Evolutionary conservation across 2,113 vertebrate genomes (phyloP), one percentile per base, ranked within the genome.

Genomic region (Rynchops niger): DNA sequence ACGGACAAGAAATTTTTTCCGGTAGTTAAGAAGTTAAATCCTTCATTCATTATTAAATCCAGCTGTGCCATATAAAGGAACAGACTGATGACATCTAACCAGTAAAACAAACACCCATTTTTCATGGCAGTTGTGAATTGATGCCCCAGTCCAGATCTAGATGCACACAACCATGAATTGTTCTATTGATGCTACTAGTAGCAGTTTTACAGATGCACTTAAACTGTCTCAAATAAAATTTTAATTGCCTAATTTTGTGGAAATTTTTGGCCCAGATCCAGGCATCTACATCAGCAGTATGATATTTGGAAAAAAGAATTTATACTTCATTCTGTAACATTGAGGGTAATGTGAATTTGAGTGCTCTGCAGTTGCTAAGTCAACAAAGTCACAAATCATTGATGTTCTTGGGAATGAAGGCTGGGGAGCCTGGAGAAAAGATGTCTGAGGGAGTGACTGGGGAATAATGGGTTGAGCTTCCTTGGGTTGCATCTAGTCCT

Each of bases 191-290:
- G 59, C 2, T 1, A 74, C 53, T 59, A 49, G 56, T 67, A 82
- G 47, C 42, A 56, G 42, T 90, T 97, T 95, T 92, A 92, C 63
- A 50, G 77, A 86, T 76, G 36, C 59, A 71, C 8, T 93, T 95
- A 86, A 95, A 94, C 32, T 71, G 47, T 56, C 5, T 7, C 69
- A 71, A 86, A 74, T 86, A 83, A 93, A 93, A 95, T 56, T 86
- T 92, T 90, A 95, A 90, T 86, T 92, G 77, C 73, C 52, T 96
- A 71, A 72, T 95, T 95, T 93, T 82, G 69, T 92, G 80, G 77
- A 89, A 95, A 94, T 90, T 70, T 53, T 72, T 47, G 69, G 53
- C 63, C 43, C 40, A 69, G 14, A 84, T 82, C 62, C 72, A 91
- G 61, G 36, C 88, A 84, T 81, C 69, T 81, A 71, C 43, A 58